Evolutionary conservation across 1,140 invertebrate species (phyloP).

Genomic region (Oncopodura yosiiana): DNA sequence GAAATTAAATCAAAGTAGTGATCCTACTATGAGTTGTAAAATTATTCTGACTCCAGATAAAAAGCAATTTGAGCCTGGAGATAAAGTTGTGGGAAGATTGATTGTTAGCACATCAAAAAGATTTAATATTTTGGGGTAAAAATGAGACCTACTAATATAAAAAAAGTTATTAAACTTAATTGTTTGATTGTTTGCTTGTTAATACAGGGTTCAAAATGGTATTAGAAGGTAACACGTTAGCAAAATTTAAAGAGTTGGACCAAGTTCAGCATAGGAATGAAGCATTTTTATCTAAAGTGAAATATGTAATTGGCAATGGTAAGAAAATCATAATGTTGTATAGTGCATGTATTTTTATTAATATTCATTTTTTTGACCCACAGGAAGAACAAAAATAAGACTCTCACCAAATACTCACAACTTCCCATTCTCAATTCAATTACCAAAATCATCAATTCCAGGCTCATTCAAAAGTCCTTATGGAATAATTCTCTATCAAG

Average conservation of each 20-base stretch:
- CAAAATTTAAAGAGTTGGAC: not conserved
- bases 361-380: too few species aligned
- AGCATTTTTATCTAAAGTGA: not conserved
- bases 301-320: constrained; percentile 7
- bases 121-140: not conserved
- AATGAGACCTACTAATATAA: too few species aligned
- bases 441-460: not conserved
- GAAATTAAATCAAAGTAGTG: not conserved
- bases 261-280: not conserved
- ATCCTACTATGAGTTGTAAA: not conserved
- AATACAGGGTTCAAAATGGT: constrained; percentile 4
- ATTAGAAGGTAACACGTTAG: constrained; percentile 1
- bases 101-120: constrained; percentile 15
- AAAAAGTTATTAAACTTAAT: too few species aligned
- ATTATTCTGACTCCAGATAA: constrained; percentile 2
- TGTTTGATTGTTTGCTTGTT: too few species aligned
- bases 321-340: not conserved
- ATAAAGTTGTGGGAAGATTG: not conserved
- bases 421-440: constrained; percentile 11
- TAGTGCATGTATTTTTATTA: too few species aligned
- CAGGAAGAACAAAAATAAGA: too few species aligned
- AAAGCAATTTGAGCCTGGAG: not conserved
- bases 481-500: constrained; percentile 1
- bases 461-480: constrained; percentile 3
- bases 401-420: not conserved